Evolutionary conservation across 2,113 vertebrate genomes (phyloP).

Genomic region (Halichoeres trimaculatus): DNA sequence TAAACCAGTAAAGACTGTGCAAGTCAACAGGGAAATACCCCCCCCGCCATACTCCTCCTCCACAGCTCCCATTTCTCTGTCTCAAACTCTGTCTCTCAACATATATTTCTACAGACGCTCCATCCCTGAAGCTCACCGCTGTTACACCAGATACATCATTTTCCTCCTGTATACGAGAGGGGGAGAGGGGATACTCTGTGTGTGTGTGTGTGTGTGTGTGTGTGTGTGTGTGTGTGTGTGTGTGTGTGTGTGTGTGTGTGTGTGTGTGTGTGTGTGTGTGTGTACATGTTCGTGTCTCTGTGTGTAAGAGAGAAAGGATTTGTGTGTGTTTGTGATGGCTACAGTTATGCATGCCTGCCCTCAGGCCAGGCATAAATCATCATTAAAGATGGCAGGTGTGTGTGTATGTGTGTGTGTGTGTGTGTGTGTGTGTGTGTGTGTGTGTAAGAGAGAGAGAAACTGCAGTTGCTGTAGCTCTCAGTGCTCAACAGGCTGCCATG

Average conservation of each 20-base stretch:
- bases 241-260: conserved; percentile 62
- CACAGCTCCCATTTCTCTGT: conserved; percentile 49
- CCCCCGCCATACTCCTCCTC: conserved; percentile 22
- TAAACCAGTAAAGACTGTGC: conserved; percentile 72
- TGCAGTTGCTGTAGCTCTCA: conserved; percentile 63
- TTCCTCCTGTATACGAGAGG: conserved; percentile 27
- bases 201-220: conserved; percentile 33
- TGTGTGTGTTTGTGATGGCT: conserved; percentile 67
- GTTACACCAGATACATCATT: conserved; percentile 56
- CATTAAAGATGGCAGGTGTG: conserved; percentile 79
- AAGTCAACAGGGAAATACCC: conserved; percentile 75
- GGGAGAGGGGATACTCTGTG: not conserved
- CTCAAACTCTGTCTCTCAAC: conserved; percentile 65
- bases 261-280: conserved; percentile 33
- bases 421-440: conserved; percentile 32
- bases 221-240: no score
- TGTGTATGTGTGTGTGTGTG: conserved; percentile 36
- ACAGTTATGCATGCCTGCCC: conserved; percentile 76
- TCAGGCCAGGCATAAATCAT: conserved; percentile 77
- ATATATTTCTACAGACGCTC: conserved; percentile 41
- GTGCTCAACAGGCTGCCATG: conserved; percentile 74
- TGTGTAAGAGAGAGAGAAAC: not conserved
- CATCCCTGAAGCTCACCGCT: conserved; percentile 33
- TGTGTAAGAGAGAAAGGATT: conserved; percentile 51
- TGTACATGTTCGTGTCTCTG: no score